phyloP scores from a whole-genome alignment of 2,888 invertebrate genomes.

The Emmelina monodactyla region DNA sequence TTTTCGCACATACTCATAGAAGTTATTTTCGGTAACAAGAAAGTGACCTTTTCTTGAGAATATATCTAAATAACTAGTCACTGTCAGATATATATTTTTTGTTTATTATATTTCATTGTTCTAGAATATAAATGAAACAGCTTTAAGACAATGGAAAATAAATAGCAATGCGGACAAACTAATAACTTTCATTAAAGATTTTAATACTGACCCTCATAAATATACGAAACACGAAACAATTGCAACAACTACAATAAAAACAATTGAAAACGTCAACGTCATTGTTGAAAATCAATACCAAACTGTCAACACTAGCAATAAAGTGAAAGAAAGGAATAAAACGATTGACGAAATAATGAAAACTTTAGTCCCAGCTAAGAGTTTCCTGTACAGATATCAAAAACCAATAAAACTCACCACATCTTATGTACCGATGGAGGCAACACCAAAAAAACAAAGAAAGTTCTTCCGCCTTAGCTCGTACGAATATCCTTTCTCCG shows the following conservation, averaged over 20 bases:
- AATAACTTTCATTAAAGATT: constrained; percentile 34
- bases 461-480: constrained; percentile 44
- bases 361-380: constrained; percentile 47
- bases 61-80: too few relatives aligned
- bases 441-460: constrained; percentile 31
- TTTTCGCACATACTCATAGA: too few relatives aligned
- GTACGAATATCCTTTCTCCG: constrained; percentile 49
- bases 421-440: constrained; percentile 54
- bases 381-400: constrained; percentile 52
- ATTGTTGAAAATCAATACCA: constrained; percentile 41
- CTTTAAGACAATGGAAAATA: constrained; percentile 43
- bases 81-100: too few relatives aligned
- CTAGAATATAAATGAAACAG: constrained; percentile 21
- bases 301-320: constrained; percentile 30
- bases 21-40: too few relatives aligned
- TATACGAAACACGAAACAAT: constrained; percentile 20
- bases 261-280: constrained; percentile 12
- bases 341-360: constrained; percentile 43
- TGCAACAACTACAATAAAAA: constrained; percentile 17
- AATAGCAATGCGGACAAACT: constrained; percentile 43
- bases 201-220: constrained; percentile 36
- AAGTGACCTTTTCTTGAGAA: too few relatives aligned
- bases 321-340: background rate
- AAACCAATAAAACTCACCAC: constrained; percentile 25
- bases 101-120: background rate